Conservation (phyloP, 1,140 invertebrate species). For the Drosophila elegans region DNA sequence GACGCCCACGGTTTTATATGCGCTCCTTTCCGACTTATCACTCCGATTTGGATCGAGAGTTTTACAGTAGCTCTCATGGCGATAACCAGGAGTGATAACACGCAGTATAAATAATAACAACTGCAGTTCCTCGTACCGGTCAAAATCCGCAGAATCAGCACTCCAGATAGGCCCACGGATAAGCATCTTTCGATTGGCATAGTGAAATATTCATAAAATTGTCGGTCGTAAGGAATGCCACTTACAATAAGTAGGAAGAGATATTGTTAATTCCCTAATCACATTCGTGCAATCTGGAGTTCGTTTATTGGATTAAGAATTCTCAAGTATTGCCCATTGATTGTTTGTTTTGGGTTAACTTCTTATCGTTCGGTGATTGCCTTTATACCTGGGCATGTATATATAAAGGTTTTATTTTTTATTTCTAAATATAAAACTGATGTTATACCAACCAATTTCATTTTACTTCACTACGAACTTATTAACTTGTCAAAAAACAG, state of each 20-base stretch:
- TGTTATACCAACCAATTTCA: too few relatives aligned
- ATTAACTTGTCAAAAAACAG: too few relatives aligned
- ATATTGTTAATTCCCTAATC: slow-evolving; percentile 29
- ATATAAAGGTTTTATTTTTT: background rate
- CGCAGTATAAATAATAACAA: slow-evolving; percentile 40
- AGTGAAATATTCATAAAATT: slow-evolving; percentile 59
- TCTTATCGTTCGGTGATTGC: slow-evolving; percentile 13
- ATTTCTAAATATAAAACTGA: background rate
- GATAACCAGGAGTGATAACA: slow-evolving; percentile 37
- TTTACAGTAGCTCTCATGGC: slow-evolving; percentile 67
- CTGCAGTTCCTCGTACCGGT: slow-evolving; percentile 11
- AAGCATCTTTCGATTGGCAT: slow-evolving; percentile 57
- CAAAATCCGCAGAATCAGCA: slow-evolving; percentile 26
- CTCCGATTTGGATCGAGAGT: slow-evolving; percentile 44
- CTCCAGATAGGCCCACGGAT: slow-evolving; percentile 41
- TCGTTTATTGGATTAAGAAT: slow-evolving; percentile 38
- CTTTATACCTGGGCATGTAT: background rate
- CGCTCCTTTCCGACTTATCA: slow-evolving; percentile 49
- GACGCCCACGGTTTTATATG: slow-evolving; percentile 41
- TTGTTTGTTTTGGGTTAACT: slow-evolving; percentile 28
- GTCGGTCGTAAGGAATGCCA: slow-evolving; percentile 18
- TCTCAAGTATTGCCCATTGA: slow-evolving; percentile 20
- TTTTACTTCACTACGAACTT: too few relatives aligned
- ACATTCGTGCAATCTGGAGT: slow-evolving; percentile 24
- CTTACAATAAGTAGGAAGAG: slow-evolving; percentile 2